Base-by-base conservation (phyloP, 2,113 vertebrate genomes). In the Hyperopisus bebe region DNA sequence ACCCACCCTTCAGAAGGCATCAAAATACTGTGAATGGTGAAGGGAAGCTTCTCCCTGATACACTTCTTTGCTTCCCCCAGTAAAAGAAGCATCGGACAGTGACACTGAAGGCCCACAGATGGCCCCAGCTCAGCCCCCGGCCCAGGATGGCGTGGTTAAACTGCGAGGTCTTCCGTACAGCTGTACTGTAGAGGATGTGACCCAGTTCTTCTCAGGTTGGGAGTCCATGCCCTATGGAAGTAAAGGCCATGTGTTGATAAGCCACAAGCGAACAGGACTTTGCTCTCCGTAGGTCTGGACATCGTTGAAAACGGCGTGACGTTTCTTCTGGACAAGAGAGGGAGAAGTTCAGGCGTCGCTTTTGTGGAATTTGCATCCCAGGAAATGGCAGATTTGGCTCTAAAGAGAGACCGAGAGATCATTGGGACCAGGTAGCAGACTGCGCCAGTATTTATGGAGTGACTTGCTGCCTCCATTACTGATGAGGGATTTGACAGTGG, bases 131-230 rank as follows among this genome's bases (percentile, higher is more conserved):
- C 50, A 90, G 3, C 87, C 92, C 7, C 90, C 91, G 2, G 91
- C 92, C 1, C 94, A 90, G 0, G 96, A 96, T 0, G 95, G 95
- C 0, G 97, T 98, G 10, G 97, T 99, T 2, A 94, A 96, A 0
- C 93, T 99, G 88, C 91, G 96, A 89, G 98, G 98, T 11, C 96
- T 99, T 80, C 98, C 98, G 0, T 99, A 95, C 85, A 96, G 92
- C 89, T 97, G 95, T 94, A 96, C 93, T 0, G 94, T 97, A 90
- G 94, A 94, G 0, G 97, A 99, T 42, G 94, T 99, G 0, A 0
- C 82, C 0, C 91, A 94, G 7, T 99, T 99, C 82, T 84, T 86
- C 35, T 86, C 85, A 86, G 85, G 85, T 86, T 3, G 2, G 48
- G 2, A 15, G n/a, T 88, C 21, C 53, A 9, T 58, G 53, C 3